These are phyloP conservation scores for Coreius guichenoti DNA, from an alignment of 2,797 vertebrate species.

Conservation along the genomic window DNA sequence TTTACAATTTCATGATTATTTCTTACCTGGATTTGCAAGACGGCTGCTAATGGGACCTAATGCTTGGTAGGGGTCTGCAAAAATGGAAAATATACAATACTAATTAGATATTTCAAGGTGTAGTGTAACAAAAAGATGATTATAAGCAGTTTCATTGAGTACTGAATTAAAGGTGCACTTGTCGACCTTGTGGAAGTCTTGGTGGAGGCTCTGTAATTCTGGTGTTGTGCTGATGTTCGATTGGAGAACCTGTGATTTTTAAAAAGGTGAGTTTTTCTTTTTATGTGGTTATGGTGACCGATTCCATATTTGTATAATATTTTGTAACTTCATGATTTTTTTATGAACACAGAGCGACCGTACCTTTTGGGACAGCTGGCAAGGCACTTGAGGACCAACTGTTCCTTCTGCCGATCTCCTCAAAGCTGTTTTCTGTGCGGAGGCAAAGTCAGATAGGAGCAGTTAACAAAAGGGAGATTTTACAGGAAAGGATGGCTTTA, in stretches of 20 bases:
- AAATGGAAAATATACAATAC: constrained; percentile 39
- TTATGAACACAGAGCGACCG: not conserved
- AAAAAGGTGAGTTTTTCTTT: not conserved
- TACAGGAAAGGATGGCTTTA: constrained; percentile 63
- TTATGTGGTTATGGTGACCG: not conserved
- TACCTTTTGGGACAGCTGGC: constrained; percentile 79
- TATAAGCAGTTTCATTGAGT: not conserved
- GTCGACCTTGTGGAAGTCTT: constrained; percentile 75
- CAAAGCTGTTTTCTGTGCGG: constrained; percentile 78
- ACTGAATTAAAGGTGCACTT: not conserved
- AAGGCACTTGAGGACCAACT: constrained; percentile 79
- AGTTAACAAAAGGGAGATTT: constrained; percentile 54
- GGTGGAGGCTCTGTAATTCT: constrained; percentile 75
- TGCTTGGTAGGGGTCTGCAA: constrained; percentile 85
- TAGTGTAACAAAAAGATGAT: not conserved
- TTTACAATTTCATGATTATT: constrained; percentile 1
- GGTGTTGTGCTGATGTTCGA: constrained; percentile 79
- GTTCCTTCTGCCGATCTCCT: constrained; percentile 83
- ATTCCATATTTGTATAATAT: not conserved
- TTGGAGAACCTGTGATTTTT: constrained; percentile 70
- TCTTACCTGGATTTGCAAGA: constrained; percentile 86
- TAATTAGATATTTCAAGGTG: not conserved
- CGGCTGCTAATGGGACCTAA: constrained; percentile 85
- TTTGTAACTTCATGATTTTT: not conserved
- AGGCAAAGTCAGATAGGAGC: constrained; percentile 56